Percentiles rank a stretch among this genome's conserved stretches.
Conservation (phyloP, 2,797 vertebrate species). For the Enoplosus armatus region DNA sequence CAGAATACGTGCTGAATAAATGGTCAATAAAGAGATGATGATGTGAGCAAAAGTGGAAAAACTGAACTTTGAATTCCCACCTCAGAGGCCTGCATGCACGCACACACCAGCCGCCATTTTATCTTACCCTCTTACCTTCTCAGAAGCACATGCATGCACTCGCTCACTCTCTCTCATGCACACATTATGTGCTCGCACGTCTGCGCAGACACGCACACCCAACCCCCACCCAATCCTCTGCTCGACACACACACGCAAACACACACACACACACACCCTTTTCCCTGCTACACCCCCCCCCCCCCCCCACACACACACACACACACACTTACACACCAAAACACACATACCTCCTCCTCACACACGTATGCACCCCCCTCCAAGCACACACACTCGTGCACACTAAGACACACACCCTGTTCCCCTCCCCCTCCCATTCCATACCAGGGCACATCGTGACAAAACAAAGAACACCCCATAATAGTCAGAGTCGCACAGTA, state of each 20-base stretch:
- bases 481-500: constrained; percentile 79
- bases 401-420: constrained; percentile 38
- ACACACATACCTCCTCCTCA: constrained; percentile 39
- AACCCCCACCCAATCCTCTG: constrained; percentile 65
- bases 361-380: constrained; percentile 24
- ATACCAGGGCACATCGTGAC: constrained; percentile 85
- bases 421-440: constrained; percentile 78
- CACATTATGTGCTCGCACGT: constrained; percentile 67
- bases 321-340: constrained; percentile 49
- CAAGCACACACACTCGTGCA: constrained; percentile 27
- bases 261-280: constrained; percentile 30
- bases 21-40: not conserved
- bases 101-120: constrained; percentile 68
- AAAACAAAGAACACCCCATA: constrained; percentile 88
- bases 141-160: constrained; percentile 66
- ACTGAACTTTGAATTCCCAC: constrained; percentile 2
- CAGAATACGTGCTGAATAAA: not conserved
- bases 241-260: constrained; percentile 37
- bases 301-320: constrained; percentile 23
- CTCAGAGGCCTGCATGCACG: constrained; percentile 33
- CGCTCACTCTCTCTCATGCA: constrained; percentile 64
- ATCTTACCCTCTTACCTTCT: constrained; percentile 65
- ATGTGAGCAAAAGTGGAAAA: not conserved
- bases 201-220: constrained; percentile 63
- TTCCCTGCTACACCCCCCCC: constrained; percentile 21